Percentiles rank a stretch among this genome's conserved stretches.
These are phyloP conservation scores for Drosophila cracens DNA, from an alignment of 2,888 invertebrate species.

Conservation along the genomic window DNA sequence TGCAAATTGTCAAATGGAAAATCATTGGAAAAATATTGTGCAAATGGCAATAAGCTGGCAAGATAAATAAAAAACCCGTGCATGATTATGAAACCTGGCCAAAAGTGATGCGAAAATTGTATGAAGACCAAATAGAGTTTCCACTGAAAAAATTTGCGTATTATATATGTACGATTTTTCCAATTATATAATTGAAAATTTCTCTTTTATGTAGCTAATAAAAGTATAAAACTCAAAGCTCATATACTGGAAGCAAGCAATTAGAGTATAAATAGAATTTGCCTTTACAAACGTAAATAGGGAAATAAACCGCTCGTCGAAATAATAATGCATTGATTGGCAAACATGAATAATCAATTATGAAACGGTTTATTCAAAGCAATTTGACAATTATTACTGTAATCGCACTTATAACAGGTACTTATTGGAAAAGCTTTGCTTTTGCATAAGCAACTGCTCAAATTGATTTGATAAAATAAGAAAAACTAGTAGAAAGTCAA, in stretches of 20 bases:
- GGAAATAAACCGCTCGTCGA: background rate
- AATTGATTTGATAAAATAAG: background rate
- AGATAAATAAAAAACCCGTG: background rate
- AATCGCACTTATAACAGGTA: background rate
- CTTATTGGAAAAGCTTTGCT: background rate
- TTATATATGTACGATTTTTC: background rate
- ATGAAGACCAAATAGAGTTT: background rate
- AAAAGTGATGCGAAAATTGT: background rate
- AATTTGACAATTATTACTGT: slow-evolving; percentile 3
- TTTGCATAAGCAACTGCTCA: background rate
- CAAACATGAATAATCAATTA: slow-evolving; percentile 2
- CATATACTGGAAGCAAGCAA: background rate
- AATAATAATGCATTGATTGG: background rate
- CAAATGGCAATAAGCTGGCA: slow-evolving; percentile 24
- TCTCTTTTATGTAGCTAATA: background rate
- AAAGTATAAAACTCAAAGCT: background rate
- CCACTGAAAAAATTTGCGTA: background rate
- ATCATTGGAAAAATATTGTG: slow-evolving; percentile 19
- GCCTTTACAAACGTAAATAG: background rate
- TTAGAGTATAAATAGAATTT: background rate
- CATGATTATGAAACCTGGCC: slow-evolving; percentile 6
- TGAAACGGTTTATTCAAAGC: background rate
- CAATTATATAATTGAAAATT: background rate
- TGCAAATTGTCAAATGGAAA: slow-evolving; percentile 36
- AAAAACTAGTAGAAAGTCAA: background rate